phyloP scores from a whole-genome alignment of 2,888 invertebrate genomes.

The Drymonia ruficornis region DNA sequence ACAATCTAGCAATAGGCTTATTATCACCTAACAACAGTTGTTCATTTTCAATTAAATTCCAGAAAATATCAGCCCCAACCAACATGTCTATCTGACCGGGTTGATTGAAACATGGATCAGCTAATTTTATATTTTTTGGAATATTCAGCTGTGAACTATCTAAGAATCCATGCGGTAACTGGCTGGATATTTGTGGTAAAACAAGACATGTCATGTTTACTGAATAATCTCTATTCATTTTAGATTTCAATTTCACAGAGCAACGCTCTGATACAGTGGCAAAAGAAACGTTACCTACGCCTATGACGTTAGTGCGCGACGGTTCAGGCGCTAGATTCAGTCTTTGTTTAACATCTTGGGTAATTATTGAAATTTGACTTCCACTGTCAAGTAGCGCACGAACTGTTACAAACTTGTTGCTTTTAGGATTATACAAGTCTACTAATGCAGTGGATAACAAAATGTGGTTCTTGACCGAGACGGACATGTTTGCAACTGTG shows the following conservation, averaged over 20 bases:
- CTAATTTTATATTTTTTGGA: slow-evolving; percentile 8
- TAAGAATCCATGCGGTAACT: slow-evolving; percentile 4
- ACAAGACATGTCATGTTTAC: background rate
- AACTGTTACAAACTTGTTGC: background rate
- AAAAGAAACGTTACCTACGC: background rate
- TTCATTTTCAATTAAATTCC: slow-evolving; percentile 4
- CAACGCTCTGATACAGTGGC: background rate
- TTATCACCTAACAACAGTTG: slow-evolving; percentile 6
- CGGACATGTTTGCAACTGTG: too few species aligned
- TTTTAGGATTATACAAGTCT: background rate
- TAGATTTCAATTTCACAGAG: slow-evolving; percentile 5
- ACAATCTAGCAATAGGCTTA: background rate
- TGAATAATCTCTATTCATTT: background rate
- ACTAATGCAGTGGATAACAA: background rate
- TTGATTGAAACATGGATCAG: slow-evolving; percentile 8
- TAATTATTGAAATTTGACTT: slow-evolving; percentile 1
- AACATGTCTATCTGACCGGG: slow-evolving; percentile 3
- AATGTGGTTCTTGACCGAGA: background rate
- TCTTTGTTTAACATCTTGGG: background rate
- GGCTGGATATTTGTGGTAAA: background rate
- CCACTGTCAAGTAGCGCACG: background rate
- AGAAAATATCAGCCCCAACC: slow-evolving; percentile 8
- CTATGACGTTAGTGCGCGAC: background rate
- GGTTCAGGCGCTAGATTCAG: background rate
- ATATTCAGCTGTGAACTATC: slow-evolving; percentile 5